Evolutionary conservation across 2,797 vertebrate genomes (phyloP).

Genomic region (Dallia pectoralis): DNA sequence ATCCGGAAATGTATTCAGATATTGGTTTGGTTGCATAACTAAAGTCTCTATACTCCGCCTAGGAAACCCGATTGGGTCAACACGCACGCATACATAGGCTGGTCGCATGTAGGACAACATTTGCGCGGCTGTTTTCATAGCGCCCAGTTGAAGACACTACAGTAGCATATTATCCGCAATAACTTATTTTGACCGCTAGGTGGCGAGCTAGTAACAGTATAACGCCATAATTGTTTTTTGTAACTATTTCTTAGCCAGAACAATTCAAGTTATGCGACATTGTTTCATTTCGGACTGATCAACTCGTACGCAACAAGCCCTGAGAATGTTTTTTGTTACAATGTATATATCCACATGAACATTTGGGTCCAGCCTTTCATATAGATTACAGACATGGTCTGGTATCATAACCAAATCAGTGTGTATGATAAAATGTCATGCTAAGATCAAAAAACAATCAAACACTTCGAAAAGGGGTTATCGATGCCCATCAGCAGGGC

Average conservation of each 20-base stretch:
- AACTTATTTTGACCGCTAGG: conserved; percentile 68
- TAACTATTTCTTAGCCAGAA: conserved; percentile 34
- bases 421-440: no score
- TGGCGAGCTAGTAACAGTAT: conserved; percentile 63
- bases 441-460: no score
- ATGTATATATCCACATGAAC: no score
- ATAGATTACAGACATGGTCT: no score
- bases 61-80: conserved; percentile 44
- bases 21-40: conserved; percentile 66
- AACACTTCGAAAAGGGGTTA: no score
- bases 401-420: no score
- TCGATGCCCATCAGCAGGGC: no score
- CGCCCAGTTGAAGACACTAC: conserved; percentile 54
- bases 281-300: background rate
- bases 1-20: conserved; percentile 58
- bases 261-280: conserved; percentile 5
- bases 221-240: conserved; percentile 16
- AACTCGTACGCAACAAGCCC: background rate
- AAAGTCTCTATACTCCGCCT: conserved; percentile 52
- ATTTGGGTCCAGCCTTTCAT: no score
- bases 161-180: conserved; percentile 42
- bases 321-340: no score
- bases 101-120: conserved; percentile 63
- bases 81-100: conserved; percentile 49
- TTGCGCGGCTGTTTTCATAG: conserved; percentile 76